Evolutionary conservation across 2,888 invertebrate genomes (phyloP).

Genomic region (Patella pellucida): DNA sequence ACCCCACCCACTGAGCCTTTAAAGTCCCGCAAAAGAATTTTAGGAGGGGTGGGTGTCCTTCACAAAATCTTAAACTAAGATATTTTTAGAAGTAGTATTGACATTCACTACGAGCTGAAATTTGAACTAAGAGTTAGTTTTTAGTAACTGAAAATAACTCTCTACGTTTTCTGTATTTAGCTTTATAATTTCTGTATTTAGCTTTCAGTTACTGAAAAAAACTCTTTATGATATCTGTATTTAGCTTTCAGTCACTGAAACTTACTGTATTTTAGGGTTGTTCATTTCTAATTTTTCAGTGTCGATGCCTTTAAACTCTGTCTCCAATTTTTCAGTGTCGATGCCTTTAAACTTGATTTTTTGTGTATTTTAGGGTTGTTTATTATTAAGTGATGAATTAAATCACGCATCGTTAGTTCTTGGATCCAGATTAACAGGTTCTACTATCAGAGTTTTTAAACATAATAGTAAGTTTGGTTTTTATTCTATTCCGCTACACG

Average conservation of each 20-base stretch:
- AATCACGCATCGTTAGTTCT: constrained; percentile 97
- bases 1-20: no score
- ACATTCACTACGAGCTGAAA: background rate
- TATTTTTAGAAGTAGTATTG: background rate
- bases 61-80: no score
- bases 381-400: constrained; percentile 93
- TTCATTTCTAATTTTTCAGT: no score
- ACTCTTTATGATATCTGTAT: constrained; percentile 2
- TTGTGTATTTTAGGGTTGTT: constrained; percentile 75
- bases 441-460: constrained; percentile 85
- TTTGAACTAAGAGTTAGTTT: background rate
- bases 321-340: no score
- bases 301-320: no score
- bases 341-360: no score
- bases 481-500: no score
- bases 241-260: no score
- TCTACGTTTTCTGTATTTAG: no score
- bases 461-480: constrained; percentile 71
- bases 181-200: background rate
- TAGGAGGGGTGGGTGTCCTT: no score
- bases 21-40: no score
- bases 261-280: no score
- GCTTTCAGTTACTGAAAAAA: background rate
- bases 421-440: constrained; percentile 88
- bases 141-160: background rate